Conservation (phyloP, 2,113 vertebrate species). For the Oncorhynchus masou region DNA sequence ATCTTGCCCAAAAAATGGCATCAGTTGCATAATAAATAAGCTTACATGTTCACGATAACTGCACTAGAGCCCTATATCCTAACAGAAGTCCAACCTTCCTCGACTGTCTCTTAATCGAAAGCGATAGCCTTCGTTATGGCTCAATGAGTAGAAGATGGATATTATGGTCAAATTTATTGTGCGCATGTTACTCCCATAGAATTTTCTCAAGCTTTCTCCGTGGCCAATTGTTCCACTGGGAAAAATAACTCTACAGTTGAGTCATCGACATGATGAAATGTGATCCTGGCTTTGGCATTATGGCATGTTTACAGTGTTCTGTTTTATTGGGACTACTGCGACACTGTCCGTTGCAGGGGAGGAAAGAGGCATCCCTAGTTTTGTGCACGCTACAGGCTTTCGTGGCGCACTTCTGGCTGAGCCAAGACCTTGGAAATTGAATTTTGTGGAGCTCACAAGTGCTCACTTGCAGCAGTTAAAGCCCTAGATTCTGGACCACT, state of each 20-base stretch:
- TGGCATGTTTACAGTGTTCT: background rate
- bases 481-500: constrained; percentile 42
- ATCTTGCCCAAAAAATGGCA: background rate
- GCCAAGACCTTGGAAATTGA: constrained; percentile 48
- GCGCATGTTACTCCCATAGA: background rate
- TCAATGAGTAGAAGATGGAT: background rate
- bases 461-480: constrained; percentile 43
- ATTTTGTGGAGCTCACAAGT: constrained; percentile 47
- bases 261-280: background rate
- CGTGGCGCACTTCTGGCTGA: constrained; percentile 29
- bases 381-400: constrained; percentile 15
- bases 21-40: background rate
- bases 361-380: background rate
- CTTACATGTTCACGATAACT: background rate
- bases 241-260: background rate
- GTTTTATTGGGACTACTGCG: background rate
- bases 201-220: background rate
- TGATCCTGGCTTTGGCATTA: background rate
- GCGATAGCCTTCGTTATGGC: background rate
- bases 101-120: background rate
- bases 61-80: background rate
- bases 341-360: background rate
- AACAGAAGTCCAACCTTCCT: background rate
- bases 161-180: background rate
- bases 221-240: background rate